Evolutionary conservation across 2,113 vertebrate genomes (phyloP), one percentile per base, ranked within the genome.

Genomic region (Oncorhynchus tshawytscha): DNA sequence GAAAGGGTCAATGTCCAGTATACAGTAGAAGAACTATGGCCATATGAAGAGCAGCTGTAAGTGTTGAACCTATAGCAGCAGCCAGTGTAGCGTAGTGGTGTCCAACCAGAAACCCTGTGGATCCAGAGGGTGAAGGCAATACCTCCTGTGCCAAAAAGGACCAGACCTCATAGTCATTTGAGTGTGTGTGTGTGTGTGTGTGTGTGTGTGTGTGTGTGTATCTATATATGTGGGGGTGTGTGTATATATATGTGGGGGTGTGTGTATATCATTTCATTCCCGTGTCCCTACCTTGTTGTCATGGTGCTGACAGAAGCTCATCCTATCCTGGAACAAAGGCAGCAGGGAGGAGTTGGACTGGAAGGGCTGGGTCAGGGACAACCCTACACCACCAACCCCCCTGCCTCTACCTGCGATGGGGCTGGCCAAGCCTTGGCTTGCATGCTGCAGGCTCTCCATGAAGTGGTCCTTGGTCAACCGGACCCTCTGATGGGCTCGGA

Each of bases 401-500:
- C 2, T 11, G 11, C 39, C 39, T 45, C 39, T 11, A 45, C 39
- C 39, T 45, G 8, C 39, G 39, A 9, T 86, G 78, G 85, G 84
- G 87, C 86, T 88, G 74, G 80, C 45, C 3, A 87, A 89, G 78
- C 79, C 75, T 45, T 82, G 82, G 73, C 49, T 64, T 34, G 85
- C 80, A 51, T 89, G 75, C 77, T 80, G 89, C 59, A 86, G 88
- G 76, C 85, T 94, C 62, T 92, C 95, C 12, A 97, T 97, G 92
- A 95, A 96, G 90, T 97, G 96, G 93, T 97, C 96, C 89, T 97
- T 97, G 88, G 96, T 97, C 83, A 97, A 94, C 70, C 96, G 93
- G 77, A 97, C 96, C 64, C 96, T 91, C 89, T 96, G 96, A 89
- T 97, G 96, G 20, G 96, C 96, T 75, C 95, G 92, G 84, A 97